Percentiles rank a stretch among this genome's conserved stretches.
phyloP scores from a whole-genome alignment of 2,888 invertebrate species.

The Luperina testacea region DNA sequence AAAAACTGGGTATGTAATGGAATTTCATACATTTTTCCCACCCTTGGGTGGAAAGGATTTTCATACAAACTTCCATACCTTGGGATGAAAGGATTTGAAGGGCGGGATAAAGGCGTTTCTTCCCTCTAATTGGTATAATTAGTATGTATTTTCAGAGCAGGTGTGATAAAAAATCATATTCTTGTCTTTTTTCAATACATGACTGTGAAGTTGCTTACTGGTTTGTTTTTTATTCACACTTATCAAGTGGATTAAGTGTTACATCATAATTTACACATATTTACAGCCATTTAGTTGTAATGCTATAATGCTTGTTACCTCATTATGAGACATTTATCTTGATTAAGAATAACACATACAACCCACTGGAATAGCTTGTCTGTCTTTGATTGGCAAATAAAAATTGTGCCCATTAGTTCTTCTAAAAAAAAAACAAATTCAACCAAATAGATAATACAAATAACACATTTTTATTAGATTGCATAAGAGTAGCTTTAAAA shows the following conservation, averaged over 20 bases:
- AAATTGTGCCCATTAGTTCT: not conserved
- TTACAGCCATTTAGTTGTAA: conserved; percentile 10
- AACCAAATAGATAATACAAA: conserved; percentile 1
- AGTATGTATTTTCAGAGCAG: too few species aligned
- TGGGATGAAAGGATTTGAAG: too few species aligned
- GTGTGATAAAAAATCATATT: not conserved
- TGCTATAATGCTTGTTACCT: conserved; percentile 4
- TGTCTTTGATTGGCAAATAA: not conserved
- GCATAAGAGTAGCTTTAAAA: not conserved
- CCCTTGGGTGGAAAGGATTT: too few species aligned
- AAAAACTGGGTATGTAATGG: too few species aligned
- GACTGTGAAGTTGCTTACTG: not conserved
- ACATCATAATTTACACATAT: conserved; percentile 16
- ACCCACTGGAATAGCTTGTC: not conserved
- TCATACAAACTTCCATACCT: too few species aligned
- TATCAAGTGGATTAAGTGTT: not conserved
- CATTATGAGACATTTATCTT: conserved; percentile 2
- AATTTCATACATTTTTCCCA: too few species aligned
- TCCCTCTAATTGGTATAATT: too few species aligned
- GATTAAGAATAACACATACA: not conserved
- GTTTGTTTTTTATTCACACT: not conserved
- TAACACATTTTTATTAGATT: conserved; percentile 2
- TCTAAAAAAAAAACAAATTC: not conserved
- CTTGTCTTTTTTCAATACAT: not conserved
- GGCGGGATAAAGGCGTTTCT: too few species aligned